Base-by-base conservation (phyloP, 2,113 vertebrate species). In the Xenopus borealis region DNA sequence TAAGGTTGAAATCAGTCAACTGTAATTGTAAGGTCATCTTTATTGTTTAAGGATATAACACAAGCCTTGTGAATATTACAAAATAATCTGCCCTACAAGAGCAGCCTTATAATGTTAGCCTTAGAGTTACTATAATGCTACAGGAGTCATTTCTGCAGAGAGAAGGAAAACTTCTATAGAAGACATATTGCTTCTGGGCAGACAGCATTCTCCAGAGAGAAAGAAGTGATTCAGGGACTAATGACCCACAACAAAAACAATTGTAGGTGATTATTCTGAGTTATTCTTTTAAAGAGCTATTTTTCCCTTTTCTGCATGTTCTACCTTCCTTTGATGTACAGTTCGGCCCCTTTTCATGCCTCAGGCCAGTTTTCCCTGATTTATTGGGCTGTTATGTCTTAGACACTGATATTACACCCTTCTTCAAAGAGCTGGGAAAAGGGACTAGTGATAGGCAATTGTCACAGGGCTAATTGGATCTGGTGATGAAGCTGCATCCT, bases 281-380 rank as follows among this genome's bases (percentile, higher is more conserved):
- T 55, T 66, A 65, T 82, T 69, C 40, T 73, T 45, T 20, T 55
- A 76, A 77, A 61, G 55, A 67, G 27, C 44, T 33, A 11, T 70
- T 63, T 77, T 61, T 55, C 47, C 61, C 18, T 77, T 75, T 77
- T 69, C 62, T 62, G 18, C 12, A 69, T 1, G 73, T 55, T 76
- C 78, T 5, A 57, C 68, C 66, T 52, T 46, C 75, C 87, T 91
- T 90, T 90, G 89, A 91, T 86, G 88, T 87, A 66, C 47, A 5
- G 59, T 75, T 76, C 59, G 62, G 71, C 58, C 16, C 62, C 62
- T 72, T 84, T 50, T 45, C 69, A 64, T 40, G 81, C 79, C 77
- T 0, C 59, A 46, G 83, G 81, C 78, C n/a, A 16, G 0, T 18
- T 4, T 0, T 19, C 62, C 76, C 30, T 87, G 85, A 87, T 86